phyloP scores from a whole-genome alignment of 2,797 vertebrate species.

The Lepus townsendii region DNA sequence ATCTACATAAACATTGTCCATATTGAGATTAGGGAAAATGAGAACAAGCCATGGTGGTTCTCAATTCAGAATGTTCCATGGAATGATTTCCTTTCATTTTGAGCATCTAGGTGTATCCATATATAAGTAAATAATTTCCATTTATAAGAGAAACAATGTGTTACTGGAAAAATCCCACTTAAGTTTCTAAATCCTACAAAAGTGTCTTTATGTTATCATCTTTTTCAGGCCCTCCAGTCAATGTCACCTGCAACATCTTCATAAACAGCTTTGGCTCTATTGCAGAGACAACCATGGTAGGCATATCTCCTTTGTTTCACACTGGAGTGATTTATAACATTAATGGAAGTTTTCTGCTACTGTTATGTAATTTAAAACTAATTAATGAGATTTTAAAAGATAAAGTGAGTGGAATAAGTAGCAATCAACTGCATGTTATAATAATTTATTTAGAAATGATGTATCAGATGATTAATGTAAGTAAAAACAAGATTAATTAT shows the following conservation, averaged over 20 bases:
- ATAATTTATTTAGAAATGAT: conserved; percentile 31
- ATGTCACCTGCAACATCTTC: conserved; percentile 99
- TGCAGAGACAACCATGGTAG: conserved; percentile 98
- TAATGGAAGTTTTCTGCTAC: conserved; percentile 38
- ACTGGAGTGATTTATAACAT: conserved; percentile 17
- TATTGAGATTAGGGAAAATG: neutral
- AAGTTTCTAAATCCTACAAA: neutral
- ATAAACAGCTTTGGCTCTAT: conserved; percentile 99
- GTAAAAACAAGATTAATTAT: neutral
- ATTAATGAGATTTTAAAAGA: conserved; percentile 15
- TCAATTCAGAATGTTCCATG: neutral
- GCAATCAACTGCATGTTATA: neutral
- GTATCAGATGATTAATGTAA: conserved; percentile 32
- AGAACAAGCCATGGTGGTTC: neutral
- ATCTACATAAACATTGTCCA: neutral
- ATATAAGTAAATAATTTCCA: neutral
- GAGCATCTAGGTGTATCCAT: neutral
- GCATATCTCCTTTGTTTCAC: conserved; percentile 75
- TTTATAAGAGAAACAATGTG: neutral
- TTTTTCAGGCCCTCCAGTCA: conserved; percentile 95
- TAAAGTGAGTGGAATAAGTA: conserved; percentile 46
- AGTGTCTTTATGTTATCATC: conserved; percentile 38
- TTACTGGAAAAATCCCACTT: conserved; percentile 11
- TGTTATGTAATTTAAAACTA: conserved; percentile 5
- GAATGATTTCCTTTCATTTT: neutral